Conservation (phyloP, 1,140 invertebrate species). For the Meloidogyne exigua region DNA sequence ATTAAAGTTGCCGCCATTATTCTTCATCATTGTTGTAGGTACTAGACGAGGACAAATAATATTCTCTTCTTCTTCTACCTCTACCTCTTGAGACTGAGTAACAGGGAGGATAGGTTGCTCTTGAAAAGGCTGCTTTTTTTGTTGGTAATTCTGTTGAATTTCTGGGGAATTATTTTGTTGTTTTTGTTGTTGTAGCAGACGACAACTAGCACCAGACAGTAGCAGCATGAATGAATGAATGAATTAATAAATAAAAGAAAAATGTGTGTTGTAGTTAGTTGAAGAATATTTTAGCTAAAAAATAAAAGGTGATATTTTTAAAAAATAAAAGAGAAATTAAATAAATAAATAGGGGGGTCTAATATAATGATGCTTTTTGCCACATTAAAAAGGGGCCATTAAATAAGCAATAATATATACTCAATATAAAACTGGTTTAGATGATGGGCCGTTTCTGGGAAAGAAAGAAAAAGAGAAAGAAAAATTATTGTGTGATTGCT, state of each 20-base stretch:
- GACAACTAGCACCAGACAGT: background rate
- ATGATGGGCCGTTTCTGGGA: background rate
- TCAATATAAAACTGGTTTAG: background rate
- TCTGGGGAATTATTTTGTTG: background rate
- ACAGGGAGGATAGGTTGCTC: no score
- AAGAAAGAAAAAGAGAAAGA: background rate
- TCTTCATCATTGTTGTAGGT: background rate
- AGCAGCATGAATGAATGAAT: background rate
- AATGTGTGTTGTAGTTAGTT: background rate
- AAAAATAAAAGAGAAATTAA: no score
- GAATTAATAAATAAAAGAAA: background rate
- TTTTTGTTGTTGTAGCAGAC: background rate
- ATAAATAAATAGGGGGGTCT: no score
- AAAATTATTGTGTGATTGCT: background rate
- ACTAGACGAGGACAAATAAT: background rate
- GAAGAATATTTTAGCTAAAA: background rate
- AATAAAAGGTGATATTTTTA: no score
- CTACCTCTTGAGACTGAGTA: background rate
- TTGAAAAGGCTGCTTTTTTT: no score
- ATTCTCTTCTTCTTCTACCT: background rate
- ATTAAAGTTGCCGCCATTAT: background rate
- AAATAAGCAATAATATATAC: no score
- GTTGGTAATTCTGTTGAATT: background rate
- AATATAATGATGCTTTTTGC: no score
- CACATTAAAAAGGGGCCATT: no score